phyloP scores from a whole-genome alignment of 2,888 invertebrate genomes.

The Flabesymbios commensalis region DNA sequence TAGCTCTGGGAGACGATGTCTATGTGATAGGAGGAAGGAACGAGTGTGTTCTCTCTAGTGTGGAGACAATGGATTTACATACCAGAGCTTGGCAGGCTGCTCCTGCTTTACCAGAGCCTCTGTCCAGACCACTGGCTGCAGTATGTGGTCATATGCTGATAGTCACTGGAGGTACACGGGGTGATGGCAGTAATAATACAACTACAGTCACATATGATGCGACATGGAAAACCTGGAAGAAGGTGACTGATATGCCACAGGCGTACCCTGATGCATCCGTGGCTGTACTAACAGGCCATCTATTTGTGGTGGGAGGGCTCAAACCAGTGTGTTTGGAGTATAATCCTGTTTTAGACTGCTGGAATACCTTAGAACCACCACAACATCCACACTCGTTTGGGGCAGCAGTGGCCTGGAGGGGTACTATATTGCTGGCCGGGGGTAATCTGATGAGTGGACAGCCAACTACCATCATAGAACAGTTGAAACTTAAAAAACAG shows the following conservation, averaged over 20 bases:
- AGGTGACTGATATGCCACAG: constrained; percentile 8
- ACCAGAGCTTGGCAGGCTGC: constrained; percentile 9
- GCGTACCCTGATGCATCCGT: constrained; percentile 21
- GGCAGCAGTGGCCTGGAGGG: constrained; percentile 27
- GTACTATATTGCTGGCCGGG: constrained; percentile 23
- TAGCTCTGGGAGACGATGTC: constrained; percentile 16
- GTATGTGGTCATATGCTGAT: constrained; percentile 15
- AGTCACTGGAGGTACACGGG: constrained; percentile 22
- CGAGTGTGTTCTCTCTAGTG: constrained; percentile 11
- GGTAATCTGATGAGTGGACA: constrained; percentile 19
- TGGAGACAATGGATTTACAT: constrained; percentile 11
- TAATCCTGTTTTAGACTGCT: constrained; percentile 17
- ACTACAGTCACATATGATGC: too few relatives aligned
- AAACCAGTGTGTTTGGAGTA: constrained; percentile 22
- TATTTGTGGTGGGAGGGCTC: constrained; percentile 28
- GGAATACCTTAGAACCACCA: constrained; percentile 21
- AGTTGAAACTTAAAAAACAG: too few relatives aligned
- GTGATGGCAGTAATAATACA: constrained; percentile 2
- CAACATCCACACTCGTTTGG: too few relatives aligned
- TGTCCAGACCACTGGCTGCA: constrained; percentile 16
- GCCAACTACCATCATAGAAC: constrained; percentile 21
- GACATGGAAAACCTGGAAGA: constrained; percentile 16
- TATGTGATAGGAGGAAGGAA: constrained; percentile 28
- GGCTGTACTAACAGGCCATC: constrained; percentile 11
- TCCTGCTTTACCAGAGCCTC: constrained; percentile 8